Evolutionary conservation across 92 coral and sea anemone species (phyloP), one percentile per base, ranked within the genome.

Genomic region (Anthopleura xanthogrammica): DNA sequence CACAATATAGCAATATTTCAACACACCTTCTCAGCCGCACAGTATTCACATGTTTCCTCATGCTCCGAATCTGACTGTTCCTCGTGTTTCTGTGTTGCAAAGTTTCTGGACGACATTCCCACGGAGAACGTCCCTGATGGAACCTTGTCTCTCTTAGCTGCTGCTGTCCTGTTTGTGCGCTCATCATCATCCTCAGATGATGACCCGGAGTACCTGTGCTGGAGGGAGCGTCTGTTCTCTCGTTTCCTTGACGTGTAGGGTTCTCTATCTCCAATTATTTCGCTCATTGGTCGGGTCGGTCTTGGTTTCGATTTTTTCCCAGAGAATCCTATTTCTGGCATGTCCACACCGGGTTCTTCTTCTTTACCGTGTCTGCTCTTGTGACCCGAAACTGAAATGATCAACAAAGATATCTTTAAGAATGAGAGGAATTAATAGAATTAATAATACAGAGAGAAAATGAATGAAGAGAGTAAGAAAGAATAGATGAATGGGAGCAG

Each of bases 101-200:
- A 76, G 56, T 90, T 90, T 62, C 99, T 82, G 7, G 99, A 90
- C 23, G 97, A 94, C 76, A 96, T 77, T 8, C 99, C 99, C 74
- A 96, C 99, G 6, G 99, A 88, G 85, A 96, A 96, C 52, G 99
- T 96, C 20, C 98, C 98, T 52, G 84, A 48, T 5, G 88, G 82
- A 23, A 88, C 56, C 64, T 90, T 90, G 41, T 84, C 83, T 46
- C 88, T 90, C 52, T 86, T 76, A 17, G 79, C 83, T 12, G 78
- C 92, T 17, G 74, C 92, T 5, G 75, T 84, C 56, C 91, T 86
- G 74, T 94, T 89, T 9, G 99, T 96, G 64, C 84, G 85, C 81
- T 96, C 99, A 52, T 96, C 99, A 29, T 94, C 98, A 52, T 96
- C 96, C 83, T 92, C 99, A 29, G 99, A 90, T 4, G 99, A 96